phyloP scores from a whole-genome alignment of 2,797 vertebrate genomes.

The Gambusia yucatana region DNA sequence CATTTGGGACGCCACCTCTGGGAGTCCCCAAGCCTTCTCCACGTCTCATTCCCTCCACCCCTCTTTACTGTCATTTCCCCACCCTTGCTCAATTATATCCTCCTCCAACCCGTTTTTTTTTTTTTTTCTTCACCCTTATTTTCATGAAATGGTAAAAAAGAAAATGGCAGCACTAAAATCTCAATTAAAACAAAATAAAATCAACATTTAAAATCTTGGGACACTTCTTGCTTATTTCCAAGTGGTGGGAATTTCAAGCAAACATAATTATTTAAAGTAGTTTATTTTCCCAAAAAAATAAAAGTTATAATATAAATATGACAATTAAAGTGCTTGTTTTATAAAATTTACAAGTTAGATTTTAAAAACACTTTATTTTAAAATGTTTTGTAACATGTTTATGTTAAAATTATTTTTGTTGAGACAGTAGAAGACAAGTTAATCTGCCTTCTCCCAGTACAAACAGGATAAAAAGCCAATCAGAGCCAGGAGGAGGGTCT shows the following conservation, averaged over 20 bases:
- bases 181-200: background rate
- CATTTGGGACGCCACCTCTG: conserved; percentile 70
- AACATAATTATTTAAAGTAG: background rate
- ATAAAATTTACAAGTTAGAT: too few species aligned
- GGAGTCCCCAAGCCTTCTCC: conserved; percentile 52
- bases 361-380: too few species aligned
- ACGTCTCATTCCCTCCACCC: conserved; percentile 20
- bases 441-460: too few species aligned
- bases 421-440: too few species aligned
- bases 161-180: background rate
- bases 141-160: background rate
- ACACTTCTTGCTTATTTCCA: background rate
- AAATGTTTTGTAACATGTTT: background rate
- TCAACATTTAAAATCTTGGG: background rate
- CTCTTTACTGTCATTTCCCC: conserved; percentile 5
- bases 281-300: background rate
- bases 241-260: background rate
- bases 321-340: background rate
- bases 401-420: background rate
- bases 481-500: too few species aligned
- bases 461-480: too few species aligned
- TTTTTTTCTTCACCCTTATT: background rate
- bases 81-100: background rate
- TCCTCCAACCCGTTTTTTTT: conserved; percentile 12
- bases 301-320: background rate